Evolutionary conservation across 2,888 invertebrate genomes (phyloP).

Genomic region (Neoscelio sp.): DNA sequence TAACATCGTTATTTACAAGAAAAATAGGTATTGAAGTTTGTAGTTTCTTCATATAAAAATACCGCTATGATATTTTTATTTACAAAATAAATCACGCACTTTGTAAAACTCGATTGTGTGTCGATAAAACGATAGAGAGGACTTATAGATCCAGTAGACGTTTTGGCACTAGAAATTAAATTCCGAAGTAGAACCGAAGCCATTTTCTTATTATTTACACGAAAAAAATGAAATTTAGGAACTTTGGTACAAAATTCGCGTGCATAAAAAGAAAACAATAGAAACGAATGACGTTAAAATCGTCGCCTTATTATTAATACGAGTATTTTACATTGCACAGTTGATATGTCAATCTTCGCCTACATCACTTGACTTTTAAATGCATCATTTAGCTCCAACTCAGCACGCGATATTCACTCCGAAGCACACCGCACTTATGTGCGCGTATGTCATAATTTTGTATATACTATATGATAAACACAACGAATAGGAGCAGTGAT

Average conservation of each 20-base stretch:
- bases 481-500: conserved; percentile 72
- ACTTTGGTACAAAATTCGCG: conserved; percentile 21
- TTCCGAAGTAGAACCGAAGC: neutral
- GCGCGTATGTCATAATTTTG: conserved; percentile 69
- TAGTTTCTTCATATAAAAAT: conserved; percentile 56
- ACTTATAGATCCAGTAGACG: no score
- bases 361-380: conserved; percentile 31
- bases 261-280: neutral
- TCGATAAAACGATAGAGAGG: conserved; percentile 3
- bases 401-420: conserved; percentile 60
- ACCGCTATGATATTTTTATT: conserved; percentile 61
- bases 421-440: conserved; percentile 57
- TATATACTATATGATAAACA: conserved; percentile 82
- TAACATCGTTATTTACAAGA: conserved; percentile 56
- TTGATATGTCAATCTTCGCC: conserved; percentile 45
- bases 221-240: conserved; percentile 39
- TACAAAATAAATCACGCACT: conserved; percentile 32
- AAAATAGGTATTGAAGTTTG: conserved; percentile 53
- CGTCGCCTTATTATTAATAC: conserved; percentile 46
- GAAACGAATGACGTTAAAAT: conserved; percentile 9
- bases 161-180: conserved; percentile 54
- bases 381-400: conserved; percentile 38
- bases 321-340: conserved; percentile 49
- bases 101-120: neutral
- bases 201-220: conserved; percentile 20